phyloP scores from a whole-genome alignment of 2,797 vertebrate genomes.

The Champsocephalus gunnari region DNA sequence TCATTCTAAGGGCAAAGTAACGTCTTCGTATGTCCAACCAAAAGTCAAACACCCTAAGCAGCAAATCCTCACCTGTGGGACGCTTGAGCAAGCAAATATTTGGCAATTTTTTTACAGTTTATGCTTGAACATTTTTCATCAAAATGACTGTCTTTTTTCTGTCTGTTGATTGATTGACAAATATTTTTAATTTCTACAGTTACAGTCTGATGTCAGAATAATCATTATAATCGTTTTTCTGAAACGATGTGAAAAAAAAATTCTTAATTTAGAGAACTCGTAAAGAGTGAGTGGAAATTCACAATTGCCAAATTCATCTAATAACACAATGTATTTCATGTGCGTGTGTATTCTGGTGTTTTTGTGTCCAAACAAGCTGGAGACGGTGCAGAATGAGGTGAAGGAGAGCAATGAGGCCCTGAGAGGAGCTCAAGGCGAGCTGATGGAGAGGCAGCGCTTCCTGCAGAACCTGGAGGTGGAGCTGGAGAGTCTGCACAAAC shows the following conservation, averaged over 20 bases:
- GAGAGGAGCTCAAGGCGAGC: conserved; percentile 81
- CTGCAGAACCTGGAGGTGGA: conserved; percentile 87
- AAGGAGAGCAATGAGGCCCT: conserved; percentile 86
- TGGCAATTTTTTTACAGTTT: background rate
- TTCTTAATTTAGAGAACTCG: too few relatives aligned
- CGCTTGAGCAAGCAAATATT: background rate
- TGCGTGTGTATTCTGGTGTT: background rate
- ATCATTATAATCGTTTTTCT: background rate
- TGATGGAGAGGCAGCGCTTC: conserved; percentile 85
- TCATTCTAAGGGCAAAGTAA: too few relatives aligned
- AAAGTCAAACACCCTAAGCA: background rate
- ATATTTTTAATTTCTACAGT: too few relatives aligned
- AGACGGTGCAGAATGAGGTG: conserved; percentile 84
- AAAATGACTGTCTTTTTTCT: too few relatives aligned
- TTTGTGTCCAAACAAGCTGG: conserved; percentile 73
- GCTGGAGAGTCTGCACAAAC: conserved; percentile 87
- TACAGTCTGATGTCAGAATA: background rate
- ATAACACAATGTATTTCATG: background rate
- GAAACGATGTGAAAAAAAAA: background rate
- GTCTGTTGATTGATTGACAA: too few relatives aligned
- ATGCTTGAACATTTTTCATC: too few relatives aligned
- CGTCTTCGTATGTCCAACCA: background rate
- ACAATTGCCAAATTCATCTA: rapidly evolving
- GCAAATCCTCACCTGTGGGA: background rate
- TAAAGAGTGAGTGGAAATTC: background rate